Evolutionary conservation across 2,113 vertebrate genomes (phyloP), one percentile per base, ranked within the genome.

Genomic region (Dromas ardeola): DNA sequence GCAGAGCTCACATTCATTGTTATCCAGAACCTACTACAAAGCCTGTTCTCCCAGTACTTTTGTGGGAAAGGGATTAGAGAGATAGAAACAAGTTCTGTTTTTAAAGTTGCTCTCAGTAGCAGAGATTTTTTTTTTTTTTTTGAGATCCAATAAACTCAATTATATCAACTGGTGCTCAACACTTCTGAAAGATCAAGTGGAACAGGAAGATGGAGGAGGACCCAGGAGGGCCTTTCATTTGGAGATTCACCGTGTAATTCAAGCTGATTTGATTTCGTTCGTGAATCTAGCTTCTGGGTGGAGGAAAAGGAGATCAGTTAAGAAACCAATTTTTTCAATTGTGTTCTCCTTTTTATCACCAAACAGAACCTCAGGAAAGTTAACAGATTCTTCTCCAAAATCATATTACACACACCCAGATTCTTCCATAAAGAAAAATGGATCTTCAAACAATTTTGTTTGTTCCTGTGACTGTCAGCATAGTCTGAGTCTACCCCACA

Each of bases 71-170:
- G 29, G 63, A 94, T 95, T 85, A 81, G 53, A 79, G 49, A 89
- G 49, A 76, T 52, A 55, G 81, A 95, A 95, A 96, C 69, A 87
- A 72, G 47, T 71, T 93, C 69, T 83, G 72, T 17, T 88, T 90
- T 79, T 49, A 88, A 92, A 92, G 78, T 80, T 85, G 27, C 40
- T 52, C 62, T 87, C 73, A 47, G 80, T 40, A 89, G 66, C 49
- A 66, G 70, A 45, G 34, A 43, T 42, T 49, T 62, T 62, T 59
- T 36, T 59, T 21, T n/a, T 40, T 66, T 59, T 70, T 69, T 22
- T 29, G 34, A 93, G 88, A 80, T 72, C 81, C 7, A 93, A 94
- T 93, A 97, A 94, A 93, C 45, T 97, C 86, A 91, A 96, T 91
- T 95, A 76, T 50, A 97, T 95, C 95, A 95, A 95, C 86, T 36